phyloP scores from a whole-genome alignment of 2,888 invertebrate species.

The Caenorhabditis imperialis region DNA sequence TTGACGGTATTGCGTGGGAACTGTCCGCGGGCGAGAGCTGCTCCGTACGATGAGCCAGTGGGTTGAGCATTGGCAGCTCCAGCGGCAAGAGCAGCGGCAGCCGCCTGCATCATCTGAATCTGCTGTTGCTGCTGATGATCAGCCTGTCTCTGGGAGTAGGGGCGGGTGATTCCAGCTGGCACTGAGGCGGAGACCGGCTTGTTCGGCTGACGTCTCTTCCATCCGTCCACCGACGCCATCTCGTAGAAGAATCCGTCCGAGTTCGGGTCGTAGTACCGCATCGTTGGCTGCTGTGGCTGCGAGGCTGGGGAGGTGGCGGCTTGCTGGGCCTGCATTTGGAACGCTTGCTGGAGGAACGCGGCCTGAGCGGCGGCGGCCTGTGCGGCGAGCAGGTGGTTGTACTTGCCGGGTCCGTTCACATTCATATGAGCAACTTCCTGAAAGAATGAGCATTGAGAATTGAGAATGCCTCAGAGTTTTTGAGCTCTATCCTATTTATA shows the following conservation, averaged over 20 bases:
- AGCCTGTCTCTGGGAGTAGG: conserved; percentile 25
- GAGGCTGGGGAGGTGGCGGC: conserved; percentile 10
- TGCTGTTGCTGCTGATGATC: conserved; percentile 6
- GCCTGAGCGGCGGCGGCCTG: conserved; percentile 62
- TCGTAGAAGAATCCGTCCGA: conserved; percentile 77
- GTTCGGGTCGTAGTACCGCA: conserved; percentile 73
- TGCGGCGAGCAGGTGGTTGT: conserved; percentile 45
- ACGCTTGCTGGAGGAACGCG: conserved; percentile 56
- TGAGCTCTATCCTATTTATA: too few relatives aligned
- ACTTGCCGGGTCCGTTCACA: conserved; percentile 36
- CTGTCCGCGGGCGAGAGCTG: conserved; percentile 63
- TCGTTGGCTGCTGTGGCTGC: conserved; percentile 18
- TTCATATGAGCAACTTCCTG: conserved; percentile 51
- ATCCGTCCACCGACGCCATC: conserved; percentile 77
- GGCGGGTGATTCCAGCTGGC: conserved; percentile 41
- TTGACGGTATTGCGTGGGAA: conserved; percentile 66
- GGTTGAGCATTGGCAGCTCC: not conserved
- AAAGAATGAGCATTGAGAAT: too few relatives aligned
- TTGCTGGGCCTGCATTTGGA: conserved; percentile 24
- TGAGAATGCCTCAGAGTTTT: not conserved
- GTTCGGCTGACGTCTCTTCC: conserved; percentile 67
- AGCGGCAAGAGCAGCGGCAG: not conserved
- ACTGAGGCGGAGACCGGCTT: conserved; percentile 55
- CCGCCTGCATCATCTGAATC: conserved; percentile 19
- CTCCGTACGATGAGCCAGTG: conserved; percentile 54